A percentile compares a stretch with the other conserved stretches of the same genome.
These are phyloP conservation scores for Papilio aristodemus DNA, from an alignment of 1,140 invertebrate genomes.

Conservation along the genomic window DNA sequence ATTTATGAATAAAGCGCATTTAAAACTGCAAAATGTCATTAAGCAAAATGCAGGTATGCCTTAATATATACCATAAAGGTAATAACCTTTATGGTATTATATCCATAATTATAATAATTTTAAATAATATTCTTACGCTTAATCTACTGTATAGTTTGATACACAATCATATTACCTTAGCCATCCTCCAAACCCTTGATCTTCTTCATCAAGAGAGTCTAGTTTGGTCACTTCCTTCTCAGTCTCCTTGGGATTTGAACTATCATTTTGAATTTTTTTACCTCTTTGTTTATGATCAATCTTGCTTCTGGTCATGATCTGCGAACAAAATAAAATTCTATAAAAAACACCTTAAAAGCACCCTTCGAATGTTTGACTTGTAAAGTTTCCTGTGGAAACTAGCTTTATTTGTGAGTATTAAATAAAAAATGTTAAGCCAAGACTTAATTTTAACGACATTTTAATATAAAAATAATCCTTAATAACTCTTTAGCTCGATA, in stretches of 20 bases:
- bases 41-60: too few relatives aligned
- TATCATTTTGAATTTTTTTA: constrained; percentile 43
- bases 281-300: constrained; percentile 36
- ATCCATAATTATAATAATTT: too few relatives aligned
- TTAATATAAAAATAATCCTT: neutral
- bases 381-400: neutral
- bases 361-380: neutral
- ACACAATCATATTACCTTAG: constrained; percentile 51
- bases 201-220: constrained; percentile 63
- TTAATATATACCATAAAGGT: too few relatives aligned
- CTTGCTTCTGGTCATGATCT: constrained; percentile 32
- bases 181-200: constrained; percentile 71
- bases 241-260: constrained; percentile 32
- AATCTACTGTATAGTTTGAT: too few relatives aligned
- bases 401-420: too few relatives aligned
- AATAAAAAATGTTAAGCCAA: too few relatives aligned
- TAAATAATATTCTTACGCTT: too few relatives aligned
- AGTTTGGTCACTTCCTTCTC: constrained; percentile 44
- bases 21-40: neutral
- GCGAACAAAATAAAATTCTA: constrained; percentile 4
- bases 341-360: neutral
- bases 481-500: too few relatives aligned
- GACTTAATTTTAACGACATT: neutral
- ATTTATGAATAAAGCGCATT: neutral
- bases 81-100: too few relatives aligned